phyloP scores from a whole-genome alignment of 2,113 vertebrate genomes.

The Sterrhoptilus dennistouni region DNA sequence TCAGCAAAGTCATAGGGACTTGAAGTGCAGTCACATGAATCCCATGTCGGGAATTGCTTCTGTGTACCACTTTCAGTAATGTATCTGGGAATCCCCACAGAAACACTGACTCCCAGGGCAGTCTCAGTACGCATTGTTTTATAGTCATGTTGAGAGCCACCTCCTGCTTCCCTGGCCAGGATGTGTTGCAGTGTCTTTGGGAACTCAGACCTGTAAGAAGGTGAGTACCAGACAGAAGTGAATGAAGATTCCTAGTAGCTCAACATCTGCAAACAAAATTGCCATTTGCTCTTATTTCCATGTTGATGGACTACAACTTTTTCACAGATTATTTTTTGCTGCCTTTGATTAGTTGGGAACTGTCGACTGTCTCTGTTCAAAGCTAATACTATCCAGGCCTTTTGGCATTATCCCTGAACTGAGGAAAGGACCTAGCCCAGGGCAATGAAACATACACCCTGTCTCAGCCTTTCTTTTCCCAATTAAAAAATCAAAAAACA shows the following conservation, averaged over 20 bases:
- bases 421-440: background rate
- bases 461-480: background rate
- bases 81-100: background rate
- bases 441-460: background rate
- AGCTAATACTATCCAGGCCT: background rate
- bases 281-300: background rate
- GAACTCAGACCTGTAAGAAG: background rate
- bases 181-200: background rate
- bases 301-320: background rate
- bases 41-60: background rate
- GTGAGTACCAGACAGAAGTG: background rate
- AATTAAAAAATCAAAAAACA: background rate
- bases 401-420: background rate
- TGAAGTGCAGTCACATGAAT: background rate
- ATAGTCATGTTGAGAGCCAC: background rate
- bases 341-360: background rate
- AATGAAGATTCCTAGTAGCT: background rate
- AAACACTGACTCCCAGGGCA: background rate
- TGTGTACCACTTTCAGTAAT: background rate
- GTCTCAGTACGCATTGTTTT: fast-evolving
- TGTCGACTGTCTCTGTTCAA: background rate
- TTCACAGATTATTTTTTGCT: background rate
- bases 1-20: background rate
- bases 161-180: background rate
- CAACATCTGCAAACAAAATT: background rate